phyloP scores from a whole-genome alignment of 2,797 vertebrate species.

The Lacerta bilineata region DNA sequence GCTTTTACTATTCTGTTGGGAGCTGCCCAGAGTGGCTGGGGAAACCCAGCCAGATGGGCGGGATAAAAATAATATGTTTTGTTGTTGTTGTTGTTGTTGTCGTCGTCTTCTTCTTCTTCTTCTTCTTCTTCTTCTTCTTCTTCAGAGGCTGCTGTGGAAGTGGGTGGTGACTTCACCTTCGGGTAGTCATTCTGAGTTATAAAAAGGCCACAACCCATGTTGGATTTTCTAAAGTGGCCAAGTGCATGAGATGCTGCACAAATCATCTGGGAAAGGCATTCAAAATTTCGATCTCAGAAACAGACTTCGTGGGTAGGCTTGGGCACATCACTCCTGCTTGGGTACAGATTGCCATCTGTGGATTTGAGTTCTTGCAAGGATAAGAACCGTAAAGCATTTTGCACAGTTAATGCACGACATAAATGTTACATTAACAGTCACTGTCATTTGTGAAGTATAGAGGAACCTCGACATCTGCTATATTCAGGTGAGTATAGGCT shows the following conservation, averaged over 20 bases:
- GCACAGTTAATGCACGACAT: background rate
- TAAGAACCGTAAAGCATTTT: slow-evolving; percentile 4
- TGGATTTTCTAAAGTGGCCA: background rate
- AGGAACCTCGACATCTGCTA: slow-evolving; percentile 8
- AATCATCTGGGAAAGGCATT: background rate
- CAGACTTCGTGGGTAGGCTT: background rate
- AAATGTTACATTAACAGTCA: slow-evolving; percentile 26
- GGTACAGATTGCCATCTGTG: background rate
- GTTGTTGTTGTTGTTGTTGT: too few species aligned
- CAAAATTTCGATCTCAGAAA: background rate
- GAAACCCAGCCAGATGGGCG: too few species aligned
- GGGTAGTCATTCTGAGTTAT: background rate
- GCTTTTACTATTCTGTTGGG: too few species aligned
- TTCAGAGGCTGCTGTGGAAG: too few species aligned
- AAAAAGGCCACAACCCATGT: background rate
- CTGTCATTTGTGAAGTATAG: background rate
- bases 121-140: too few species aligned
- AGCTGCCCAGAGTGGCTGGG: too few species aligned
- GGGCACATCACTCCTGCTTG: background rate
- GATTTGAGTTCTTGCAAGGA: background rate
- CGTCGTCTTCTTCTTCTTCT: too few species aligned
- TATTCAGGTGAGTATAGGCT: slow-evolving; percentile 9
- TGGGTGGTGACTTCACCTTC: too few species aligned
- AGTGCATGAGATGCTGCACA: background rate
- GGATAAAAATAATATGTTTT: too few species aligned